Conservation (phyloP, 2,797 vertebrate species). For the Polyboroides typus region DNA sequence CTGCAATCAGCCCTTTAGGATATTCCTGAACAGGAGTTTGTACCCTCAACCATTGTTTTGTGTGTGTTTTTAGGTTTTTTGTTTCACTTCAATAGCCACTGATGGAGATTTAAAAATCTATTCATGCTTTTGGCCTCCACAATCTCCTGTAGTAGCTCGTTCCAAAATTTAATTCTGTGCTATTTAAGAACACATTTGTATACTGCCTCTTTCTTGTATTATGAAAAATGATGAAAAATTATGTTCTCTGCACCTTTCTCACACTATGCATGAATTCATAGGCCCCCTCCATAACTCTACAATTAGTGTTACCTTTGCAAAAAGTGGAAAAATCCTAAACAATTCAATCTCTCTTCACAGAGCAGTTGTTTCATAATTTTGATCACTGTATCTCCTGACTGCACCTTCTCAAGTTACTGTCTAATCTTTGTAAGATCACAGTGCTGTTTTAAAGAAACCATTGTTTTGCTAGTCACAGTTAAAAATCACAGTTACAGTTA, state of each 20-base stretch:
- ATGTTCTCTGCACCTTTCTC: background rate
- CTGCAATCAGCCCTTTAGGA: background rate
- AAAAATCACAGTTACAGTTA: background rate
- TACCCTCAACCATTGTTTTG: background rate
- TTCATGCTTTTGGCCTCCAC: background rate
- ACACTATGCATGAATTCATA: background rate
- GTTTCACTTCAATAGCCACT: constrained; percentile 10
- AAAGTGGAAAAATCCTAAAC: background rate
- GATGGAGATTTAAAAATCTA: background rate
- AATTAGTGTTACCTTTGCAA: background rate
- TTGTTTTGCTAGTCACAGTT: background rate
- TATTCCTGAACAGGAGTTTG: background rate
- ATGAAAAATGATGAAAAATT: background rate
- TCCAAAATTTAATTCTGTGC: background rate
- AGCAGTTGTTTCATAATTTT: constrained; percentile 34
- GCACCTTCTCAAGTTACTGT: constrained; percentile 15
- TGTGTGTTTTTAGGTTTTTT: background rate
- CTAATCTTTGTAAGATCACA: background rate
- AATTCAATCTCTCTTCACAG: constrained; percentile 22
- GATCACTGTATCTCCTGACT: background rate
- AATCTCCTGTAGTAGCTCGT: background rate
- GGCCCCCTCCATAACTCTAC: background rate
- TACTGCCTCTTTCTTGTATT: background rate
- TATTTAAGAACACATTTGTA: background rate
- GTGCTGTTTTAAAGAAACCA: background rate